These are phyloP conservation scores for Anagrus nilaparvatae DNA, from an alignment of 1,140 invertebrate genomes.

Conservation along the genomic window DNA sequence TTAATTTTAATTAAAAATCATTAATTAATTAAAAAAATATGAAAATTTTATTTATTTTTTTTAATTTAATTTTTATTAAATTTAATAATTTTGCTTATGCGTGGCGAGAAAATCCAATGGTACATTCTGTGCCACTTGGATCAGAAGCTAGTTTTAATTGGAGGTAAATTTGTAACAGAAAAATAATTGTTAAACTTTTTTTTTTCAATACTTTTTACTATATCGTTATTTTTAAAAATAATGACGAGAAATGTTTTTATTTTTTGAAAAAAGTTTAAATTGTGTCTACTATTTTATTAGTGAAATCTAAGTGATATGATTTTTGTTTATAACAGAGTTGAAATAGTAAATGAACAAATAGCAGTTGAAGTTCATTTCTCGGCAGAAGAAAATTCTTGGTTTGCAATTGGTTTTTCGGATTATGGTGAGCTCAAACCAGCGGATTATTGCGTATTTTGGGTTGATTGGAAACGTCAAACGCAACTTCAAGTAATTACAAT, in stretches of 20 bases:
- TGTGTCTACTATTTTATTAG: no score
- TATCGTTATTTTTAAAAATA: no score
- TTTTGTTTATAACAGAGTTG: slow-evolving; percentile 30
- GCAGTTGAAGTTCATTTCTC: slow-evolving; percentile 45
- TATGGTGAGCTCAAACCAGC: slow-evolving; percentile 66
- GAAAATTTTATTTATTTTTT: slow-evolving; percentile 12
- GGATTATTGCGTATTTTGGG: slow-evolving; percentile 80
- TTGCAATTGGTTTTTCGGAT: slow-evolving; percentile 87
- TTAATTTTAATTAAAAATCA: slow-evolving; percentile 2
- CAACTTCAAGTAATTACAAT: slow-evolving; percentile 52
- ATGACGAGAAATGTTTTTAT: no score
- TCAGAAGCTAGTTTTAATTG: slow-evolving; percentile 35
- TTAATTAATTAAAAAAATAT: not conserved
- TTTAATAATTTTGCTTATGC: no score
- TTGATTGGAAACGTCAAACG: slow-evolving; percentile 51
- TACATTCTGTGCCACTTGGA: slow-evolving; percentile 34
- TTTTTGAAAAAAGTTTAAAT: no score
- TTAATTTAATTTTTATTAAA: slow-evolving; percentile 10
- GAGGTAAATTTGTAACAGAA: slow-evolving; percentile 33
- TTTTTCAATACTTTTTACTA: no score
- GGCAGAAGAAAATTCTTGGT: slow-evolving; percentile 49
- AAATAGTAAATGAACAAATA: slow-evolving; percentile 36
- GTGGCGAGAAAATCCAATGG: not conserved
- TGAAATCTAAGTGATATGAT: no score
- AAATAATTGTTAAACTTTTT: no score